phyloP scores from a whole-genome alignment of 2,797 vertebrate genomes.

The Catamblyrhynchus diadema region DNA sequence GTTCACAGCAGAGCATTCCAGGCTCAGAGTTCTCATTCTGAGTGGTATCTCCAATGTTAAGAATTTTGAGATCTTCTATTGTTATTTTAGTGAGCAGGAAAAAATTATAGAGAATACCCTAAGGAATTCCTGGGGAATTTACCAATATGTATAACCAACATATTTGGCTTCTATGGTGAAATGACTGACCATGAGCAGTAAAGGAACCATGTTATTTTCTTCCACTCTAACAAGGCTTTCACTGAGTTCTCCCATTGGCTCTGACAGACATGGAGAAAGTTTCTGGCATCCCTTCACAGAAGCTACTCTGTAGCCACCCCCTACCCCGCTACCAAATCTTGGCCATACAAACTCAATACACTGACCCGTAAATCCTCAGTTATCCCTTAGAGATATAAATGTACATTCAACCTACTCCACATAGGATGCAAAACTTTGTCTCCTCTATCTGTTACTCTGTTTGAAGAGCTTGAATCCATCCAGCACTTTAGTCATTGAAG shows the following conservation, averaged over 20 bases:
- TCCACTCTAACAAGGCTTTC: background rate
- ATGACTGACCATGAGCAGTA: accelerated
- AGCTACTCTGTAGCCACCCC: background rate
- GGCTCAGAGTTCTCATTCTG: background rate
- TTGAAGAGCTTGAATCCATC: background rate
- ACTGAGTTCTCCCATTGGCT: background rate
- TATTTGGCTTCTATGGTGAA: background rate
- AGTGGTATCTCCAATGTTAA: background rate
- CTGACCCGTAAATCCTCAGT: background rate
- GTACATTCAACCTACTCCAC: accelerated
- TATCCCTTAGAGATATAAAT: background rate
- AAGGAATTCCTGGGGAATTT: background rate
- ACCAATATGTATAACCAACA: accelerated
- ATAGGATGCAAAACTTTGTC: background rate
- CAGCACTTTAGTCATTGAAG: background rate
- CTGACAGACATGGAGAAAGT: background rate
- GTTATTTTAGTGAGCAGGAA: background rate
- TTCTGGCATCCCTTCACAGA: background rate
- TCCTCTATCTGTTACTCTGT: background rate
- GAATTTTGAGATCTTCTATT: background rate
- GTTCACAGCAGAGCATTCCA: background rate
- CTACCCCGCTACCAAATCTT: accelerated
- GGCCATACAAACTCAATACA: background rate
- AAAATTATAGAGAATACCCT: background rate
- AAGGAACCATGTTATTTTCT: background rate